Evolutionary conservation across 2,113 vertebrate genomes (phyloP).

Genomic region (Pao palembangensis): DNA sequence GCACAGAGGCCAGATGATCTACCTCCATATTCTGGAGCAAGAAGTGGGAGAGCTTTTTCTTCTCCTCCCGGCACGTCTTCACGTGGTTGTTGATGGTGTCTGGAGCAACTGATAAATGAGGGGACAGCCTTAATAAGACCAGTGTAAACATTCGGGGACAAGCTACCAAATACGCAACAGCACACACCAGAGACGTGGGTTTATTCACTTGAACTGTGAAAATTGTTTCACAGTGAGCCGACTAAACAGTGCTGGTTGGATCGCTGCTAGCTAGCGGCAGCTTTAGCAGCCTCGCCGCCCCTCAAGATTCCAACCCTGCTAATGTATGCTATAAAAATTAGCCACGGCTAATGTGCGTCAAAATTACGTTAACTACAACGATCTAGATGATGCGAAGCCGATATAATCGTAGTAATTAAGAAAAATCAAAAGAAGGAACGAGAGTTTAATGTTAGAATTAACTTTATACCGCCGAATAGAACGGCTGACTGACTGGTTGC

Average conservation of each 20-base stretch:
- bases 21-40: slow-evolving; percentile 98
- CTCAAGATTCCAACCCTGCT: slow-evolving; percentile 48
- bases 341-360: not conserved
- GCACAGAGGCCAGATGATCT: slow-evolving; percentile 1
- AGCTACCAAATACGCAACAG: too few relatives aligned
- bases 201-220: too few relatives aligned
- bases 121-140: not conserved
- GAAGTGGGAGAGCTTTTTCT: slow-evolving; percentile 99
- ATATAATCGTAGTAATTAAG: slow-evolving; percentile 13
- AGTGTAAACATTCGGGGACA: too few relatives aligned
- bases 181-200: too few relatives aligned
- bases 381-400: not conserved
- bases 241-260: too few relatives aligned
- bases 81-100: slow-evolving; percentile 99
- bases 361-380: not conserved
- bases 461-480: slow-evolving; percentile 8
- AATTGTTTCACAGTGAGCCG: too few relatives aligned
- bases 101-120: slow-evolving; percentile 88
- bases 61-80: slow-evolving; percentile 98
- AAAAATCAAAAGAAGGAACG: not conserved
- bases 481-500: slow-evolving; percentile 46
- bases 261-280: not conserved
- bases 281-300: slow-evolving; percentile 34
- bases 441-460: not conserved
- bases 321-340: slow-evolving; percentile 27